Evolutionary conservation across 2,797 vertebrate genomes (phyloP).

Genomic region (Sarcoramphus papa): DNA sequence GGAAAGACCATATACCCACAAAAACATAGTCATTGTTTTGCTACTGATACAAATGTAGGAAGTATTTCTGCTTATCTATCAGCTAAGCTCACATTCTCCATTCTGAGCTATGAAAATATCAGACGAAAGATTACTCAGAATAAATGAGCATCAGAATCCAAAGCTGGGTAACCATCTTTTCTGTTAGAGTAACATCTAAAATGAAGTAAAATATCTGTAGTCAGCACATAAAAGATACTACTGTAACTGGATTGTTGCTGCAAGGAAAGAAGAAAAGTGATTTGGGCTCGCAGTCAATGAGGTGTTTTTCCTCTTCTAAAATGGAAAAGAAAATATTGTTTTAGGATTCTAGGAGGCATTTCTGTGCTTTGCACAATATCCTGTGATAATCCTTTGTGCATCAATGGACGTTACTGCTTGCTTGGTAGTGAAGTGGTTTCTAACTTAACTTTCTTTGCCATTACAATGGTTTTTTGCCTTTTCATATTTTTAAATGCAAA

Average conservation of each 20-base stretch:
- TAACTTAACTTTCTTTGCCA: background rate
- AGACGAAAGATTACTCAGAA: background rate
- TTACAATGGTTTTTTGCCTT: background rate
- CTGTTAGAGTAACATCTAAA: background rate
- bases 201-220: background rate
- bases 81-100: background rate
- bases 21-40: background rate
- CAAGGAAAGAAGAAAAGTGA: background rate
- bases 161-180: background rate
- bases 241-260: background rate
- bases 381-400: background rate
- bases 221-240: background rate
- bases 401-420: background rate
- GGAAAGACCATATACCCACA: background rate
- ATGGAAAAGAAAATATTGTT: background rate
- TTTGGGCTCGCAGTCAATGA: background rate
- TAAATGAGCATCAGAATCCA: background rate
- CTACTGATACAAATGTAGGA: background rate
- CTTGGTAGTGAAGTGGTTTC: background rate
- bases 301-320: background rate
- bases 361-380: background rate
- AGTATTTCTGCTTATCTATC: background rate
- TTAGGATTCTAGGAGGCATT: background rate
- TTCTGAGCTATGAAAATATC: background rate
- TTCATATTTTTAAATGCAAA: background rate